Base-by-base conservation (phyloP, 1,140 invertebrate species). In the Cyphomyrmex costatus region DNA sequence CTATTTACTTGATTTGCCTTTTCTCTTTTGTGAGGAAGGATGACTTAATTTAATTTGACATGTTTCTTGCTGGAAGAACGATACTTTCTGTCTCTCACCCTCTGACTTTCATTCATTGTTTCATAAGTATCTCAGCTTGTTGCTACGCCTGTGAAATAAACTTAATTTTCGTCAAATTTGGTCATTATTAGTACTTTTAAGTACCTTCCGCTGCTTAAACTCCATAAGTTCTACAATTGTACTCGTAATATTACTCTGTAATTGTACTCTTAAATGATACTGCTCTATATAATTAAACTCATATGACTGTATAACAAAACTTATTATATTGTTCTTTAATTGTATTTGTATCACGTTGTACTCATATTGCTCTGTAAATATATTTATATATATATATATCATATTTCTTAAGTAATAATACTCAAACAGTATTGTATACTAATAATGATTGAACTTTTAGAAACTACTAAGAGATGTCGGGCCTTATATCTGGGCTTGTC, bases 131-230 rank as follows among this genome's bases (percentile, higher is more conserved):
- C 91, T 93, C 92, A 92, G 90, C 91, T 94, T 92, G 93, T 93
- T 76, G 92, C 86, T 92, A 91, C 90, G 91, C 93, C 93, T 93
- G 92, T 93, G 93, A 92, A 93, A 93, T 93, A 93, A 93, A 93
- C 93, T 93, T 74, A 90, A 87, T 92, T 92, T 88, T 89, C 85
- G 90, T 93, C 87, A 92, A 91, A 87, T 85, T 88, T 78, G 78
- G 16, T 88, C 53, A 89, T 80, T 85, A 70, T 78, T 80, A 66
- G 46, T 66, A 80, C n/a, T 33, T 24, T 66, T 27, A 51, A 53
- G 30, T 53, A 68, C 12, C n/a, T 46, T 19, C 49, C 30, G 46
- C 21, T 10, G 10, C 33, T 77, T 42, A 63, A 51, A 77, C 56
- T 77, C 0, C 33, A 65, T 21, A 76, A 8, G 24, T 5, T 77